Evolutionary conservation across 2,113 vertebrate species (phyloP), one percentile per base, ranked within the genome.

Genomic region (Galeopterus variegatus): DNA sequence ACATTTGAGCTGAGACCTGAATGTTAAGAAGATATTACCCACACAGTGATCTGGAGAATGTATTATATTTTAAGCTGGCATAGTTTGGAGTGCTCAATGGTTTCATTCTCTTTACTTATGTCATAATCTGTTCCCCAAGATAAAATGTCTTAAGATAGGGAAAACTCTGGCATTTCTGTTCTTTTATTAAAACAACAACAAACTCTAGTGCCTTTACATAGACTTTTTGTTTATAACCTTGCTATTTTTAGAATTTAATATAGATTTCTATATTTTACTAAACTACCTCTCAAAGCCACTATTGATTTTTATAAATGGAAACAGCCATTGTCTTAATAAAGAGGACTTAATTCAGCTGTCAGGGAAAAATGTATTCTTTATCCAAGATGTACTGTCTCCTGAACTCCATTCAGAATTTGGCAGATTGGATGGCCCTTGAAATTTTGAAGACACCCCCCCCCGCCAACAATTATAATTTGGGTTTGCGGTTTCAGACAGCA

Each of bases 221-320:
- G 12, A 60, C 7, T 87, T 18, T 88, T 90, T 96, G 45, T 82
- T 83, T 60, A 65, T 86, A 65, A 50, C 9, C 60, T 93, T 67
- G 19, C 90, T 79, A 70, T 62, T 70, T 89, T 91, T 90, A 76
- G 54, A 79, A 83, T 77, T 86, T 83, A 87, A 86, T 89, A 79
- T 54, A 76, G 36, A 69, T 91, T 77, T 88, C 24, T 93, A 4
- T 31, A 85, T 80, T 90, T 94, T 76, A 89, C 88, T 96, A 90
- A 94, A 81, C 8, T 28, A 36, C 12, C 50, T 73, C 45, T 96
- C 41, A 65, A 85, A 82, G 7, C 6, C 48, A 85, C 60, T 95
- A 45, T 81, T 56, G 52, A 90, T 81, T 95, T 91, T 28, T 86
- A 64, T 62, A 93, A 67, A 89, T 58, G 83, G 17, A 75, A 91